Percentiles rank a stretch among this genome's conserved stretches.
Conservation (phyloP, 2,797 vertebrate genomes). For the Amblyraja radiata region DNA sequence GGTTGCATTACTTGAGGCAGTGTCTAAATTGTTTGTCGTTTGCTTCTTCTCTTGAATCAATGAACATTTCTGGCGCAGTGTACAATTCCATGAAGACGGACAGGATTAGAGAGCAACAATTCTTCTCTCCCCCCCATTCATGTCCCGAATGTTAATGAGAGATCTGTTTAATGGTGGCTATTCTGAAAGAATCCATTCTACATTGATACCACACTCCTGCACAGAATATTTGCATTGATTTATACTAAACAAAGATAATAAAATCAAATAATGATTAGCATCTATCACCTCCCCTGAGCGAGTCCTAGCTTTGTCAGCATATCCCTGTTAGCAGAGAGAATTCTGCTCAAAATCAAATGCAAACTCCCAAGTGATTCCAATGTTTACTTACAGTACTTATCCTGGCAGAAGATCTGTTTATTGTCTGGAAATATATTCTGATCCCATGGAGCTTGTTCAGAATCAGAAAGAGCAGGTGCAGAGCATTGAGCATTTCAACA, state of each 20-base stretch:
- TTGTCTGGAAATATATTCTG: conserved; percentile 14
- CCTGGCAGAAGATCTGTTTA: background rate
- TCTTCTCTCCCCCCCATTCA: background rate
- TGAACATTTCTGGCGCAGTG: background rate
- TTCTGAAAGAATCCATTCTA: conserved; percentile 12
- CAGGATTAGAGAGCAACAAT: background rate
- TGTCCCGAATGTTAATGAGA: conserved; percentile 14
- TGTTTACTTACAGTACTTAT: background rate
- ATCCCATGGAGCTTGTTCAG: background rate
- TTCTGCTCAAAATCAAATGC: conserved; percentile 19
- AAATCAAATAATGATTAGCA: conserved; percentile 8
- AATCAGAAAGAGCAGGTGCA: background rate
- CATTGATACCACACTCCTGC: background rate
- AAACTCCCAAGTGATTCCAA: background rate
- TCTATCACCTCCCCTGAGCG: background rate
- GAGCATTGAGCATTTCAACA: background rate
- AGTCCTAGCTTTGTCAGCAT: background rate
- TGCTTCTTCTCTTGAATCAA: conserved; percentile 7
- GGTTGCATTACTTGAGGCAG: conserved; percentile 18
- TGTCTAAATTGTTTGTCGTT: background rate
- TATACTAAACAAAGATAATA: background rate
- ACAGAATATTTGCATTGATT: conserved; percentile 4
- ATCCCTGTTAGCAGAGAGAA: background rate
- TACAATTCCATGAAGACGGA: background rate
- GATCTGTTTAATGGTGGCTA: background rate